Conservation (phyloP, 2,888 invertebrate species). For the Halictus ligatus region DNA sequence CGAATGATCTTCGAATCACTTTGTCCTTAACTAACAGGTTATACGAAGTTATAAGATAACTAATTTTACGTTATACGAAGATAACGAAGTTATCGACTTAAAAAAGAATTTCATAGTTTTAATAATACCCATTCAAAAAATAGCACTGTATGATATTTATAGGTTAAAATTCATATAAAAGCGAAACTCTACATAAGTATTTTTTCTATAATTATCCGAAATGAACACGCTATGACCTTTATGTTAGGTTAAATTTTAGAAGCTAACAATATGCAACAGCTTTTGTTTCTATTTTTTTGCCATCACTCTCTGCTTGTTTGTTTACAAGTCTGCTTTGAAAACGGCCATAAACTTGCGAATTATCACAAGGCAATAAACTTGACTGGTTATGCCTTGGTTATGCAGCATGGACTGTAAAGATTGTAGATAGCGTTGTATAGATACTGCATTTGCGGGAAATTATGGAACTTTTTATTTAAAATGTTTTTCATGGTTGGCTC, state of each 20-base stretch:
- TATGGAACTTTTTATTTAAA: too few species aligned
- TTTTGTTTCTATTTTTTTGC: slow-evolving; percentile 5
- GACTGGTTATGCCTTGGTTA: background rate
- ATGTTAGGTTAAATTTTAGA: background rate
- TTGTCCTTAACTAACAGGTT: background rate
- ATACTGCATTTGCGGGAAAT: too few species aligned
- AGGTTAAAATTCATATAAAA: slow-evolving; percentile 34
- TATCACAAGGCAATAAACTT: background rate
- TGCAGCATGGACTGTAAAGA: too few species aligned
- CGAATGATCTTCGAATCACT: background rate
- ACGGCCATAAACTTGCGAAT: slow-evolving; percentile 34
- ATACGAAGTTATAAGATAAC: too few species aligned
- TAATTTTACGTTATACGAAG: too few species aligned
- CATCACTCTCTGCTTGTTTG: slow-evolving; percentile 40
- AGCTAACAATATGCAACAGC: background rate
- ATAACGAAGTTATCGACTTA: background rate
- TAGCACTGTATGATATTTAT: background rate
- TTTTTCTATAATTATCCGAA: background rate
- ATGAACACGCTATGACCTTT: background rate
- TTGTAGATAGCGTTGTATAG: too few species aligned
- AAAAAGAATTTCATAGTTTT: background rate
- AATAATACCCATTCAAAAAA: slow-evolving; percentile 22
- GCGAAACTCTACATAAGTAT: background rate
- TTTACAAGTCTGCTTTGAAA: slow-evolving; percentile 47
- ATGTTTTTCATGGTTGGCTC: too few species aligned